Base-by-base conservation (phyloP, 2,888 invertebrate genomes). In the Teinopalpus imperialis region DNA sequence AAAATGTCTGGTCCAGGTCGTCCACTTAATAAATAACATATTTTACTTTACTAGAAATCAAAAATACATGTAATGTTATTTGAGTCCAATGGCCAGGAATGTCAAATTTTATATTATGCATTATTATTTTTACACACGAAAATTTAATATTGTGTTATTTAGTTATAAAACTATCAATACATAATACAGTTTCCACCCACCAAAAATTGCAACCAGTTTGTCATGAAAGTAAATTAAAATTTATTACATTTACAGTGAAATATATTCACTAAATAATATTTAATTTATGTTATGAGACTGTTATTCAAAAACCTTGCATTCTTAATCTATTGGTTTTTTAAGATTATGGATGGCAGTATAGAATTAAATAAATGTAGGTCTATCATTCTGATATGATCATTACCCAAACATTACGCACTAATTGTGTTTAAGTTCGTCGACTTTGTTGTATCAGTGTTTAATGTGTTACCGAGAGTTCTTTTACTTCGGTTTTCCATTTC, bases 401-500 rank as follows among this genome's bases (percentile, higher is more conserved):
- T 42, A 26, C 24, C 24, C 23, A 29, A 36, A 8, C 18, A 18
- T 31, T 36, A 18, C 8, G 34, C 23, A 13, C 20, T 10, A n/a
- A 34, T 18, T 34, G n/a, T 12, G 6, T 10, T 20, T 10, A 21
- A 2, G 5, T 34, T 20, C 30, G 30, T 27, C 7, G 12, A 12
- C 12, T 10, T 29, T 29, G 10, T 48, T 43, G 32, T 24, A 42
- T 48, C 10, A 41, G 31, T 31, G 10, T 34, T n/a, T n/a, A n/a
- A n/a, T n/a, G n/a, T n/a, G n/a, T n/a, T n/a, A n/a, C n/a, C n/a
- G n/a, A n/a, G n/a, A n/a, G n/a, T n/a, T n/a, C n/a, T 39, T 35
- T 40, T 63, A 67, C 65, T 68, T 66, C 61, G 53, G 49, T 60
- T 54, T 59, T 56, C 53, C 56, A 51, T 57, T 42, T 56, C 54